These are phyloP conservation scores for Petromus typicus DNA, from an alignment of 2,113 vertebrate genomes.

Conservation along the genomic window DNA sequence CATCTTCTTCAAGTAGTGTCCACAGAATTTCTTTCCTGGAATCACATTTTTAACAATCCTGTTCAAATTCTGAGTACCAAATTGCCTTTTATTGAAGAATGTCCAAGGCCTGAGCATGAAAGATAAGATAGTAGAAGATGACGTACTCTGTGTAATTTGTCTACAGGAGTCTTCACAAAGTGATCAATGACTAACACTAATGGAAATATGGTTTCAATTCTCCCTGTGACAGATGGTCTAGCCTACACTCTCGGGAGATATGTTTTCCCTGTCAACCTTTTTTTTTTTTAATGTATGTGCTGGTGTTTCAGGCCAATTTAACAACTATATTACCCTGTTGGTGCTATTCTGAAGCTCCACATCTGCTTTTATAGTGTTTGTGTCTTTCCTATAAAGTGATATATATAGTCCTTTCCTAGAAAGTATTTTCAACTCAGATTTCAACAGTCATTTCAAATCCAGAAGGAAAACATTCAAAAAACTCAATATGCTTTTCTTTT, in stretches of 20 bases:
- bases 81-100: conserved; percentile 59
- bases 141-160: conserved; percentile 76
- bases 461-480: conserved; percentile 61
- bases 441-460: conserved; percentile 55
- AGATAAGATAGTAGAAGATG: conserved; percentile 79
- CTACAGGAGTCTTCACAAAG: conserved; percentile 79
- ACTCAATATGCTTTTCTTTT: background rate
- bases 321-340: conserved; percentile 68
- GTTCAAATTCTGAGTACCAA: conserved; percentile 60
- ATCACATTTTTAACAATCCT: conserved; percentile 74
- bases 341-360: conserved; percentile 58
- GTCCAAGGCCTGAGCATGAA: conserved; percentile 67
- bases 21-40: conserved; percentile 26
- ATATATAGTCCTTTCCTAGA: conserved; percentile 23
- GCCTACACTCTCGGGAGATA: conserved; percentile 66
- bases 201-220: conserved; percentile 81
- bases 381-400: conserved; percentile 67
- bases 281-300: conserved; percentile 63
- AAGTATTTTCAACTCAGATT: conserved; percentile 61
- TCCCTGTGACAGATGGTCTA: conserved; percentile 75
- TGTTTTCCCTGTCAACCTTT: conserved; percentile 75
- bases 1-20: conserved; percentile 42
- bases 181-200: conserved; percentile 81
- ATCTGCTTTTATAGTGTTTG: conserved; percentile 77
- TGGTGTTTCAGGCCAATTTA: conserved; percentile 76